phyloP scores from a whole-genome alignment of 1,140 invertebrate species.

The Drosophila navojoa region DNA sequence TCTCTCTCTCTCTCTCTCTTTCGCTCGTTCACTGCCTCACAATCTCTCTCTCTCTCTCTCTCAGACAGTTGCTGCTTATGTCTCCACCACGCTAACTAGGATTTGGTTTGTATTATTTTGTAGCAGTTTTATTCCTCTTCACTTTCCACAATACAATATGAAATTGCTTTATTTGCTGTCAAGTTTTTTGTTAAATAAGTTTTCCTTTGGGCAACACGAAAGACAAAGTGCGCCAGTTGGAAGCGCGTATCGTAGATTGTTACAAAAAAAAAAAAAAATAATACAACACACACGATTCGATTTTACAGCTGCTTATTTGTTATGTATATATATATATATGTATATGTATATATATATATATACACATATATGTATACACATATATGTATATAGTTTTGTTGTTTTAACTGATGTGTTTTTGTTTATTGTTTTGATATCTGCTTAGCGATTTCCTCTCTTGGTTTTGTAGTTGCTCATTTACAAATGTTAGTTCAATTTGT shows the following conservation, averaged over 20 bases:
- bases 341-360: background rate
- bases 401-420: conserved; percentile 6
- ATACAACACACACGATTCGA: conserved; percentile 41
- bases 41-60: conserved; percentile 10
- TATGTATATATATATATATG: background rate
- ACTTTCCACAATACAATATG: background rate
- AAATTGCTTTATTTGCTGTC: background rate
- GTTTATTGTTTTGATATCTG: conserved; percentile 15
- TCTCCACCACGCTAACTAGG: background rate
- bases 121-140: background rate
- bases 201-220: conserved; percentile 22
- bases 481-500: background rate
- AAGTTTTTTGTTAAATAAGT: conserved; percentile 7
- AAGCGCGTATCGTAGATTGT: conserved; percentile 15
- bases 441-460: background rate
- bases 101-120: conserved; percentile 9
- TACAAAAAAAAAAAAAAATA: conserved; percentile 34
- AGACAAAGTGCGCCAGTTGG: conserved; percentile 13
- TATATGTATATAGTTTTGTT: background rate
- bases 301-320: conserved; percentile 2
- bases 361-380: background rate
- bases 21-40: conserved; percentile 7
- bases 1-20: conserved; percentile 18
- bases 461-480: background rate
- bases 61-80: background rate